Evolutionary conservation across 2,888 invertebrate genomes (phyloP), one percentile per base, ranked within the genome.

Genomic region (Capitulum mitella): DNA sequence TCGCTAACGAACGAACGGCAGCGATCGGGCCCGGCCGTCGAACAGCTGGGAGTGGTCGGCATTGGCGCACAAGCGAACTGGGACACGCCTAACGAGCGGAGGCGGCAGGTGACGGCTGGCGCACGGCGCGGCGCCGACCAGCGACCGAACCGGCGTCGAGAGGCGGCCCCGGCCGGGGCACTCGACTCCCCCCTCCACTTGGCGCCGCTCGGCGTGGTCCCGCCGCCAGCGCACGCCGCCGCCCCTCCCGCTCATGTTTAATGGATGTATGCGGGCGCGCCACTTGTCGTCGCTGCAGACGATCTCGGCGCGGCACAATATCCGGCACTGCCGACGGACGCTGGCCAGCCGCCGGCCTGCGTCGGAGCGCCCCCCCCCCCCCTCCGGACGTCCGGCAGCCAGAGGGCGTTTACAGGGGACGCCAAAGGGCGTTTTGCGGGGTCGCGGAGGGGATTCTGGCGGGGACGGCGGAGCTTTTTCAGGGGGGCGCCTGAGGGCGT

Each of bases 191-290:
- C n/a, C n/a, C n/a, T n/a, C n/a, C n/a, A 58, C 58, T 58, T 58
- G 58, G 58, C n/a, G 58, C 10, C 58, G 29, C n/a, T 12, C 58
- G 58, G 58, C 58, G 29, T 12, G n/a, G 58, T 58, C n/a, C 22
- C 37, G 70, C 64, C 40, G 26, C 10, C 58, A 29, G 29, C 58
- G 58, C 58, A n/a, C n/a, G n/a, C n/a, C 3, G 61, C 32, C 70
- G 37, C 70, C 70, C 40, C 70, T 10, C 70, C 58, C 70, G 26
- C 37, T 70, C 37, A 70, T 70, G 70, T 70, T 34, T 70, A 70
- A 70, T 70, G 70, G 70, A 70, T 70, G 70, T 22, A 12, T 40
- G 70, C 26, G 70, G 70, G 22, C 37, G 70, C 70, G 70, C 70
- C 70, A 22, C 70, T 70, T 40, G 37, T 40, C 70, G 70, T 26